These are phyloP conservation scores for Rhabdophis nuchalis DNA, from an alignment of 2,797 vertebrate genomes.

Conservation along the genomic window DNA sequence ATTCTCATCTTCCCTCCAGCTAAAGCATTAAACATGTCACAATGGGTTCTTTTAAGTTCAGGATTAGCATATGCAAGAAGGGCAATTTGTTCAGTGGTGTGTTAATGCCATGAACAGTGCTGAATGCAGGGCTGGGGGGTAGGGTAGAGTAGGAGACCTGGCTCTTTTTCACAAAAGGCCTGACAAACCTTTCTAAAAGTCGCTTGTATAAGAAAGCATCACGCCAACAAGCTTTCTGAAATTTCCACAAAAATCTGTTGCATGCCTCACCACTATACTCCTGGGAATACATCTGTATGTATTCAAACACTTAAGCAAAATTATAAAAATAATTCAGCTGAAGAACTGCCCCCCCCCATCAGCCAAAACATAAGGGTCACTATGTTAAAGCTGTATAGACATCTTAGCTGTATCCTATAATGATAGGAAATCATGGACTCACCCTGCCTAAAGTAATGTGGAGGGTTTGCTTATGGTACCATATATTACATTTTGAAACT, in stretches of 20 bases:
- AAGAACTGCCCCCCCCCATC: neutral
- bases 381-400: conserved; percentile 11
- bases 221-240: conserved; percentile 11
- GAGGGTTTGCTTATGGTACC: conserved; percentile 32
- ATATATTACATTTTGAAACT: conserved; percentile 33
- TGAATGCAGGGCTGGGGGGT: conserved; percentile 61
- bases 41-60: conserved; percentile 86
- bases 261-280: neutral
- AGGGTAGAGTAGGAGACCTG: conserved; percentile 7
- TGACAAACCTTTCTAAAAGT: conserved; percentile 74
- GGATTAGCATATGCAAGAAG: conserved; percentile 83
- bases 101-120: conserved; percentile 87
- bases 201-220: conserved; percentile 53
- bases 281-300: conserved; percentile 5
- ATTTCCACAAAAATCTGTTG: conserved; percentile 12
- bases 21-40: conserved; percentile 81
- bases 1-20: conserved; percentile 73
- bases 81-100: conserved; percentile 91
- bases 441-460: neutral
- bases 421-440: neutral
- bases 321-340: conserved; percentile 7
- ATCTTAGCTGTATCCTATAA: conserved; percentile 15
- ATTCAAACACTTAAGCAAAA: conserved; percentile 2
- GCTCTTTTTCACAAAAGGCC: conserved; percentile 63
- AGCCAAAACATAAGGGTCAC: conserved; percentile 1